A percentile compares a stretch with the other conserved stretches of the same genome.
These are phyloP conservation scores for Apaloderma vittatum DNA, from an alignment of 2,113 vertebrate species.

Conservation along the genomic window DNA sequence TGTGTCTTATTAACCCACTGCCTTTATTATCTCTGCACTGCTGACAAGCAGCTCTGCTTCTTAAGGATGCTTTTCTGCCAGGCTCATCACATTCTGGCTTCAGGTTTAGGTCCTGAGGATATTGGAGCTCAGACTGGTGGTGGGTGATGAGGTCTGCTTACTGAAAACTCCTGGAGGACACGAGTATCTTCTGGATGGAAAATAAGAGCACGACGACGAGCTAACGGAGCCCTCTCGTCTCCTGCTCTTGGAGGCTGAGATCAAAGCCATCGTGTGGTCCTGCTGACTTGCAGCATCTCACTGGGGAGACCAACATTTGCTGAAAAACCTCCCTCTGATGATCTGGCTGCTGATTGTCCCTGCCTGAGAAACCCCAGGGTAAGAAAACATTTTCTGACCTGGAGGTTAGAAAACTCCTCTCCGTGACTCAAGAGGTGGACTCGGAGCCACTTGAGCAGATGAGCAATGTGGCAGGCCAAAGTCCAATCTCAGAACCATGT, in stretches of 20 bases:
- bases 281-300: background rate
- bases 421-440: background rate
- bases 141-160: background rate
- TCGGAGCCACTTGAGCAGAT: background rate
- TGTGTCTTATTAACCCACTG: background rate
- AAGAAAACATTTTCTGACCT: background rate
- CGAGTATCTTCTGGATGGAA: background rate
- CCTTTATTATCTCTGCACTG: background rate
- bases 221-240: background rate
- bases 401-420: background rate
- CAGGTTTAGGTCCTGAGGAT: background rate
- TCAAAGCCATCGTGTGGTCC: fast-evolving
- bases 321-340: background rate
- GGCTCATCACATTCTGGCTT: background rate
- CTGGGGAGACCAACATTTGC: background rate
- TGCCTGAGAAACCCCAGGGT: background rate
- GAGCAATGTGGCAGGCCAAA: background rate
- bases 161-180: background rate
- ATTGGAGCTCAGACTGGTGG: background rate
- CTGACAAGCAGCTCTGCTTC: background rate
- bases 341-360: background rate
- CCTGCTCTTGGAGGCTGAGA: background rate
- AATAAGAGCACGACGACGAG: background rate
- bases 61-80: background rate
- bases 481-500: background rate